Evolutionary conservation across 2,797 vertebrate species (phyloP), one percentile per base, ranked within the genome.

Genomic region (Merluccius polli): DNA sequence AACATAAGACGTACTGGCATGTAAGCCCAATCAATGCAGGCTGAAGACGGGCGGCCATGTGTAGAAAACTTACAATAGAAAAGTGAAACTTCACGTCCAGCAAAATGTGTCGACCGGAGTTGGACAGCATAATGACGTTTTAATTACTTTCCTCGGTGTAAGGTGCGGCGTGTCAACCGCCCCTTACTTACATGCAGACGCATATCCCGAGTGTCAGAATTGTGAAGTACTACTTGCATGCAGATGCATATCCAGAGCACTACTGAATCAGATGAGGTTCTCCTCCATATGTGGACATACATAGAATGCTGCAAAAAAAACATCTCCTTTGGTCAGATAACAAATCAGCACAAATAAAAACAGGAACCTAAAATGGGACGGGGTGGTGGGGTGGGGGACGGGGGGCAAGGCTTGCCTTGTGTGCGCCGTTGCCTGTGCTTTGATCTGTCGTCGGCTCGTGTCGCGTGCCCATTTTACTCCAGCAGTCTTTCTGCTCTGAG

Each of bases 321-420:
- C 76, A 80, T 68, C 75, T 84, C 74, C 80, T 88, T 84, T 84
- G 83, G 83, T 83, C 77, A 68, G 59, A 73, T 36, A 70, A 81
- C 82, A 65, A 73, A 35, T 7, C 27, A 73, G 69, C 48, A 48
- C 32, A 1, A 8, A 73, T 16, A 73, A 76, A 71, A 63, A 9
- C 67, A 77, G 44, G 2, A 3, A 80, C 68, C 75, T 11, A 79
- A 71, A 77, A 81, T 71, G 52, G 76, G 52, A 0, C 27, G 59
- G n/a, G 24, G 7, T 3, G 3, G n/a, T 35, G 8, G 33, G 33
- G 3, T 35, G 33, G 33, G 8, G 33, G 33, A n/a, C n/a, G 33
- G 3, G 10, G 36, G 5, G 5, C 36, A 63, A 83, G 74, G 81
- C 59, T 59, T 78, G 21, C 72, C 71, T 16, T 70, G 35, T 71